Percentiles rank a stretch among this genome's conserved stretches.
phyloP scores from a whole-genome alignment of 2,113 vertebrate species.

The Crotalus tigris region DNA sequence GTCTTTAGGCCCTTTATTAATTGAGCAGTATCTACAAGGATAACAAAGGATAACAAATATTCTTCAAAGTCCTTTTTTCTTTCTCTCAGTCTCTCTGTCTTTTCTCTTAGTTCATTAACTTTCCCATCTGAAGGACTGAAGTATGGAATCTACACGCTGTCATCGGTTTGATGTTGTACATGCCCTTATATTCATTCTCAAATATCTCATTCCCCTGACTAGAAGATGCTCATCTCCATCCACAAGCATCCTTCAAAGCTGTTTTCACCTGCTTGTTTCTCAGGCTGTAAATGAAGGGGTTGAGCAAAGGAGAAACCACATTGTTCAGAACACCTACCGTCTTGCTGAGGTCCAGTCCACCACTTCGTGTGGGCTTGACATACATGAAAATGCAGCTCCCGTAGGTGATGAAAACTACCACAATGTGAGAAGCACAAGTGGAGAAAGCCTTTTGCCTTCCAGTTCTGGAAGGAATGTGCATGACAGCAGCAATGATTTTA shows the following conservation, averaged over 20 bases:
- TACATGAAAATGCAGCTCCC: constrained; percentile 11
- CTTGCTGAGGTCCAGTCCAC: neutral
- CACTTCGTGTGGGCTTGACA: neutral
- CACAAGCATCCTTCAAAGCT: too few species aligned
- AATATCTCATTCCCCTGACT: neutral
- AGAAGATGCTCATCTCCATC: too few species aligned
- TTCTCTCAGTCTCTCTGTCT: neutral
- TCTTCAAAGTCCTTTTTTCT: neutral
- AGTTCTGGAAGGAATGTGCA: neutral
- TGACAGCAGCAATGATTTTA: neutral
- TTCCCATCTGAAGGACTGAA: neutral
- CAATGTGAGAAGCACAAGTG: neutral
- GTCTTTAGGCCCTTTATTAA: neutral
- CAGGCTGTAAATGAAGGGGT: neutral
- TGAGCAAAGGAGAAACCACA: neutral
- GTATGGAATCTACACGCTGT: neutral
- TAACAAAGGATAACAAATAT: neutral
- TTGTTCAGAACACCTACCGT: neutral
- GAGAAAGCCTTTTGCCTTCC: neutral
- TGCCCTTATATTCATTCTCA: neutral
- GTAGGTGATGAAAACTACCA: neutral
- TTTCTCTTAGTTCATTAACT: neutral
- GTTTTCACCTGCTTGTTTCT: neutral
- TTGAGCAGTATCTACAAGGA: neutral
- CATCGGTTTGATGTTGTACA: neutral